Percentiles rank a stretch among this genome's conserved stretches.
Conservation (phyloP, 2,888 invertebrate genomes). For the Odontocolon sp. region DNA sequence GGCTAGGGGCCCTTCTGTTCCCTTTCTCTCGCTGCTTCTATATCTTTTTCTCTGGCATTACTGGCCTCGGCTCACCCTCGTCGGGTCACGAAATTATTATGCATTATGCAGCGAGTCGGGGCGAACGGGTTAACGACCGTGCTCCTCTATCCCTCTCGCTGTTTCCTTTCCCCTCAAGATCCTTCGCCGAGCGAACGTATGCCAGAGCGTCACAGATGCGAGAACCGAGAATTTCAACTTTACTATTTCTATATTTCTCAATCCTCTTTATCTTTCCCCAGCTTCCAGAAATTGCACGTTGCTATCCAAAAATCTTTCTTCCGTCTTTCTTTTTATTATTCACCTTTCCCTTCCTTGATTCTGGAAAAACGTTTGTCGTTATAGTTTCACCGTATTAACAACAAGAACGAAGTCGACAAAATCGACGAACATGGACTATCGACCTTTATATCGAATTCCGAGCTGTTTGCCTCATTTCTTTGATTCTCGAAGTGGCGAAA, state of each 20-base stretch:
- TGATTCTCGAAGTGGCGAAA: constrained; percentile 43
- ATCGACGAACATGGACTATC: too few relatives aligned
- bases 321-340: neutral
- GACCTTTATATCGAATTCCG: constrained; percentile 13
- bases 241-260: neutral
- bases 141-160: constrained; percentile 36
- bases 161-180: constrained; percentile 13
- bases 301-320: neutral
- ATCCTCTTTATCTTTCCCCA: neutral
- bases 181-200: constrained; percentile 37
- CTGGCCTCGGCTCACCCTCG: constrained; percentile 30
- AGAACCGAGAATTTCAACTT: constrained; percentile 34
- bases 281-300: neutral
- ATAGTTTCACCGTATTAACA: constrained; percentile 5
- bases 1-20: constrained; percentile 46
- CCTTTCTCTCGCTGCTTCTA: constrained; percentile 7
- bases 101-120: constrained; percentile 59
- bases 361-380: constrained; percentile 2
- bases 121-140: constrained; percentile 61
- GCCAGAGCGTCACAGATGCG: constrained; percentile 41
- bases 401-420: too few relatives aligned
- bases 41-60: constrained; percentile 31
- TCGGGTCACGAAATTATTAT: constrained; percentile 58
- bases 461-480: constrained; percentile 25
- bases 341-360: neutral